These are phyloP conservation scores for Latheticus oryzae DNA, from an alignment of 2,888 invertebrate genomes.

Conservation along the genomic window DNA sequence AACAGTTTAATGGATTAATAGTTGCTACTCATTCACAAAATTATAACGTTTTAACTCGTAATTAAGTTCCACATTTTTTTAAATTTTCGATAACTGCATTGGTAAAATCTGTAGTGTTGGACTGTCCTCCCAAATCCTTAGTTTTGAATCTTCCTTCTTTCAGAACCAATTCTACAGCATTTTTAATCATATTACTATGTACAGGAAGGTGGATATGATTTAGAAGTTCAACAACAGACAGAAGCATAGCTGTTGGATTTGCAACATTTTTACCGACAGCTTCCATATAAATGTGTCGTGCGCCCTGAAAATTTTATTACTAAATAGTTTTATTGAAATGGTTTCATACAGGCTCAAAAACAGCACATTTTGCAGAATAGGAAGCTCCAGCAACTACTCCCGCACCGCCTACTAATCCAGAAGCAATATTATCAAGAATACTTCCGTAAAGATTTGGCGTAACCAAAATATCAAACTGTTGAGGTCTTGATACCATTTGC, in stretches of 20 bases:
- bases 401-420: constrained; percentile 97
- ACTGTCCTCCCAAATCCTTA: constrained; percentile 95
- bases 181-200: constrained; percentile 85
- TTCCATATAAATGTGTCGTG: constrained; percentile 94
- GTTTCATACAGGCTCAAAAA: constrained; percentile 90
- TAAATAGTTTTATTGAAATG: no score
- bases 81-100: constrained; percentile 82
- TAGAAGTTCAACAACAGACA: constrained; percentile 92
- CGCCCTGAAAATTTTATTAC: constrained; percentile 80
- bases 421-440: constrained; percentile 96
- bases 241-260: constrained; percentile 96
- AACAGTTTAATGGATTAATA: no score
- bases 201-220: constrained; percentile 90
- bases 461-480: constrained; percentile 99
- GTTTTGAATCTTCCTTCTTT: constrained; percentile 90
- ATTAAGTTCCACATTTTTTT: constrained; percentile 48
- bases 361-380: constrained; percentile 92
- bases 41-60: no score
- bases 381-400: constrained; percentile 98
- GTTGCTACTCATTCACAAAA: no score
- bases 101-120: constrained; percentile 94
- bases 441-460: constrained; percentile 98
- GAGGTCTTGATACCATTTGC: constrained; percentile 98
- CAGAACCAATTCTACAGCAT: constrained; percentile 84
- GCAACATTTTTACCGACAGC: constrained; percentile 96